Percentiles rank a stretch among this genome's conserved stretches.
Evolutionary conservation across 2,888 invertebrate genomes (phyloP).

Genomic region (Anoplius nigerrimus): DNA sequence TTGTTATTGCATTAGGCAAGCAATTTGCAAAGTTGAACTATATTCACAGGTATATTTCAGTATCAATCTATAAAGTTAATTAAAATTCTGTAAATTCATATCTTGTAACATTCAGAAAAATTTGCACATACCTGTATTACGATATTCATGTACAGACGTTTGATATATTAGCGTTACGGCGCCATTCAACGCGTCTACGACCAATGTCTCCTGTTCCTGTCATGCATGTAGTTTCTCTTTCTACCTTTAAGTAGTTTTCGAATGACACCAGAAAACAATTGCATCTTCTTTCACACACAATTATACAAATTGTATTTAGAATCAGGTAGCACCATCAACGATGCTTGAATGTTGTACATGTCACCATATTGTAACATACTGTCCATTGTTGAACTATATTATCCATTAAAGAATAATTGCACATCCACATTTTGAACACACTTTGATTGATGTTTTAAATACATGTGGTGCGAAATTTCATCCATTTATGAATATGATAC

Average conservation of each 20-base stretch:
- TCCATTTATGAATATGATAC: slow-evolving; percentile 67
- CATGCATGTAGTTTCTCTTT: slow-evolving; percentile 73
- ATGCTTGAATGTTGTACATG: slow-evolving; percentile 45
- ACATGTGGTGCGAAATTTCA: slow-evolving; percentile 64
- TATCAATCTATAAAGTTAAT: neutral
- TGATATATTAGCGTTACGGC: slow-evolving; percentile 71
- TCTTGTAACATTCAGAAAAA: neutral
- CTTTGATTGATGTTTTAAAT: slow-evolving; percentile 57
- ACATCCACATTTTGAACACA: slow-evolving; percentile 64
- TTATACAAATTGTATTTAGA: slow-evolving; percentile 33
- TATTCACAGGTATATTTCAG: neutral
- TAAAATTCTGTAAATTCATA: neutral
- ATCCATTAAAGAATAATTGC: slow-evolving; percentile 69
- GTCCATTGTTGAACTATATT: slow-evolving; percentile 60
- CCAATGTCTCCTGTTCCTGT: slow-evolving; percentile 74
- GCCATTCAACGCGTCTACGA: slow-evolving; percentile 75
- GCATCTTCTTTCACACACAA: slow-evolving; percentile 18
- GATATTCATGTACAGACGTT: slow-evolving; percentile 5
- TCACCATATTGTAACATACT: too few relatives aligned
- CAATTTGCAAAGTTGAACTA: neutral
- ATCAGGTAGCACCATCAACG: slow-evolving; percentile 41
- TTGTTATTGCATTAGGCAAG: neutral
- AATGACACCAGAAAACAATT: slow-evolving; percentile 20
- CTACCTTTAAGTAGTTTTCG: neutral
- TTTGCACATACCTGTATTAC: slow-evolving; percentile 28